phyloP scores from a whole-genome alignment of 2,113 vertebrate genomes.

The Lanius collurio region DNA sequence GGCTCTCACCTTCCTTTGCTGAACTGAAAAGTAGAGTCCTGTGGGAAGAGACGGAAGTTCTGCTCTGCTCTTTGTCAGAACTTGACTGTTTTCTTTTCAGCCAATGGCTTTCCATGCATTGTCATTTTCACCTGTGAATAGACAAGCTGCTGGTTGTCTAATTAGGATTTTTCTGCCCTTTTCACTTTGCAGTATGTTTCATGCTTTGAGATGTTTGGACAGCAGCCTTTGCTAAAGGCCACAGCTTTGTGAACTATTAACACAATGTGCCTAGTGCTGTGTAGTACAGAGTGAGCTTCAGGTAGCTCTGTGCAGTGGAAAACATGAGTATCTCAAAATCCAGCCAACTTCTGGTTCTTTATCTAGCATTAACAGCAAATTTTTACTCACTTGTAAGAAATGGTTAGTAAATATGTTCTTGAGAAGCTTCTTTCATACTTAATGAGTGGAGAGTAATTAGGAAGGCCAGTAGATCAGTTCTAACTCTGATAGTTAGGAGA shows the following conservation, averaged over 20 bases:
- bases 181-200: neutral
- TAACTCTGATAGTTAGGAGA: neutral
- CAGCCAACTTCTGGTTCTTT: neutral
- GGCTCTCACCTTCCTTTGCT: neutral
- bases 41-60: neutral
- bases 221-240: neutral
- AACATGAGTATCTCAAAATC: neutral
- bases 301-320: neutral
- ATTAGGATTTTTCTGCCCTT: neutral
- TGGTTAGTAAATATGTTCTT: neutral
- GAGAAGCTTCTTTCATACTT: neutral
- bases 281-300: neutral
- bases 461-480: neutral
- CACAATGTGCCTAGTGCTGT: neutral
- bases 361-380: neutral
- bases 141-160: neutral
- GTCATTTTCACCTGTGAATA: neutral
- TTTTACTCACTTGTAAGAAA: neutral
- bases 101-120: neutral
- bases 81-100: neutral
- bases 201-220: neutral
- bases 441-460: rapidly evolving
- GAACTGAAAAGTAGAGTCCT: neutral
- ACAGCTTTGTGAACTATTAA: neutral
- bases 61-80: neutral